phyloP scores from a whole-genome alignment of 2,888 invertebrate species.

The Timema podura region DNA sequence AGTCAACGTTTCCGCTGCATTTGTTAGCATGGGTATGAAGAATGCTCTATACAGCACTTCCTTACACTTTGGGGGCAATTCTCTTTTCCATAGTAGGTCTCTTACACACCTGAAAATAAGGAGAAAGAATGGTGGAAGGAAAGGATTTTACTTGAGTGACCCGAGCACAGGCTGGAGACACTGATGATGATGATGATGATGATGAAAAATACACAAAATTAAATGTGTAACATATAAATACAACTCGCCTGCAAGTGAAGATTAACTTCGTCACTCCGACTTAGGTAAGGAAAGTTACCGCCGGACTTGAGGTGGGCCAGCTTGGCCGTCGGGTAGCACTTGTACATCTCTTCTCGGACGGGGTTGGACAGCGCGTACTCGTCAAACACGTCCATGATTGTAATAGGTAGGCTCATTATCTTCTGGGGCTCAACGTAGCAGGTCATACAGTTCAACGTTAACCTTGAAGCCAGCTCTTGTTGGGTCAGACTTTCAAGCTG shows the following conservation, averaged over 20 bases:
- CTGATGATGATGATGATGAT: no score
- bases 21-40: no score
- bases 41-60: no score
- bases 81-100: no score
- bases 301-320: slow-evolving; percentile 83
- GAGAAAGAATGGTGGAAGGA: no score
- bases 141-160: no score
- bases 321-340: slow-evolving; percentile 81
- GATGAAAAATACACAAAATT: neutral
- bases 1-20: no score
- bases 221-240: neutral
- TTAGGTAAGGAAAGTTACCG: slow-evolving; percentile 87
- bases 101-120: no score
- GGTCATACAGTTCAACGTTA: slow-evolving; percentile 80
- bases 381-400: slow-evolving; percentile 86
- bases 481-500: slow-evolving; percentile 80
- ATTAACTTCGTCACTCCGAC: slow-evolving; percentile 84
- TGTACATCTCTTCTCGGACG: slow-evolving; percentile 77
- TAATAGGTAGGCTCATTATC: slow-evolving; percentile 64
- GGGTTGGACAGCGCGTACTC: slow-evolving; percentile 74
- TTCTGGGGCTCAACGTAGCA: slow-evolving; percentile 74
- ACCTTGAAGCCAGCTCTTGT: slow-evolving; percentile 76
- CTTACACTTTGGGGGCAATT: no score
- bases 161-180: no score
- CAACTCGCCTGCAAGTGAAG: slow-evolving; percentile 68